Percentiles rank a stretch among this genome's conserved stretches.
These are phyloP conservation scores for Hylomyscus alleni DNA, from an alignment of 2,797 vertebrate species.

Conservation along the genomic window DNA sequence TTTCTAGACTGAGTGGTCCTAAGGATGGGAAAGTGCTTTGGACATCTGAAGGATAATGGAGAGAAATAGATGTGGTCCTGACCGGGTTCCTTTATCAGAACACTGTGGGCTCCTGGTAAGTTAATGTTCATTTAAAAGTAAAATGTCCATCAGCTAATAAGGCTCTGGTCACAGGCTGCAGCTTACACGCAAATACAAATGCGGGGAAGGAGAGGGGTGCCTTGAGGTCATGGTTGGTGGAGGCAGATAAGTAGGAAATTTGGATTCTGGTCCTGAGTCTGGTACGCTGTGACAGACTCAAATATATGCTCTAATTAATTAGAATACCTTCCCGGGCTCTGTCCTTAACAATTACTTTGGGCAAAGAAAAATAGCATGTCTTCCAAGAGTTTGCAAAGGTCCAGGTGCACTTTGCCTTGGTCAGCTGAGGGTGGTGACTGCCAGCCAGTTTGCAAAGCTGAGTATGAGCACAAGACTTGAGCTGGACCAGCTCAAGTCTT, in stretches of 20 bases:
- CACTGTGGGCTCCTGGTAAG: conserved; percentile 74
- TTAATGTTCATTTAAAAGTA: conserved; percentile 88
- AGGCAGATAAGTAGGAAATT: conserved; percentile 85
- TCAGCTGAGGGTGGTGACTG: conserved; percentile 75
- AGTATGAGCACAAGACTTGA: conserved; percentile 61
- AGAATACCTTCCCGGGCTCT: conserved; percentile 85
- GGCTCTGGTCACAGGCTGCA: conserved; percentile 82
- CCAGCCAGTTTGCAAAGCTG: background rate
- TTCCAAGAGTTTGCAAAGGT: conserved; percentile 85
- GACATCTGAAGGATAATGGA: conserved; percentile 31
- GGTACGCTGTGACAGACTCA: conserved; percentile 81
- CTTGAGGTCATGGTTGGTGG: conserved; percentile 77
- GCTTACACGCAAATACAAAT: conserved; percentile 85
- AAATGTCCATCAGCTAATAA: conserved; percentile 87
- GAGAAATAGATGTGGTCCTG: conserved; percentile 74
- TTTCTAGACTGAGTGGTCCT: background rate
- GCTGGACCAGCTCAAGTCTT: background rate
- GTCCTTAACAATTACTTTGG: conserved; percentile 85
- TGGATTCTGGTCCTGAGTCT: conserved; percentile 85
- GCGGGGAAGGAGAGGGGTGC: conserved; percentile 75
- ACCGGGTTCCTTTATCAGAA: conserved; percentile 76
- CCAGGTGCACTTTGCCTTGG: conserved; percentile 67
- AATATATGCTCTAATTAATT: conserved; percentile 88
- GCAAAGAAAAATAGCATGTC: conserved; percentile 84
- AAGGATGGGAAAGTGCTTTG: background rate